Conservation (phyloP, 1,140 invertebrate genomes). For the Tetramorium alpestre region DNA sequence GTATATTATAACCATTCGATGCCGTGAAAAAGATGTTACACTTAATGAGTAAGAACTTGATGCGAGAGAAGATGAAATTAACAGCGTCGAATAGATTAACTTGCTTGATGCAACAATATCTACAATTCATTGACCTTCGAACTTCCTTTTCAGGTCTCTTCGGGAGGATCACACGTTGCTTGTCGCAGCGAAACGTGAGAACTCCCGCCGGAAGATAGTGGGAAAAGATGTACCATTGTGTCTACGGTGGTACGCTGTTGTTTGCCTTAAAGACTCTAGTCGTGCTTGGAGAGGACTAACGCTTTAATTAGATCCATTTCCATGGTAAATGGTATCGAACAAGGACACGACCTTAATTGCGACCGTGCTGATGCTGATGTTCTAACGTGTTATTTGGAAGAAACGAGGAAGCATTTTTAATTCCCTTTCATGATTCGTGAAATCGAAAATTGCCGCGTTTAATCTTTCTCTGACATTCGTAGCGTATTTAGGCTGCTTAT, state of each 20-base stretch:
- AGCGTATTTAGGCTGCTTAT: conserved; percentile 31
- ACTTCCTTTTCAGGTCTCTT: conserved; percentile 46
- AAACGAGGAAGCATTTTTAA: conserved; percentile 37
- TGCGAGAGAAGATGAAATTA: not conserved
- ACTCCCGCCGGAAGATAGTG: conserved; percentile 62
- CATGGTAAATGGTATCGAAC: conserved; percentile 77
- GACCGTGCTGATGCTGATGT: not conserved
- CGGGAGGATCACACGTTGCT: conserved; percentile 25
- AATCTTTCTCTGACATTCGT: not conserved
- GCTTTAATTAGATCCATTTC: conserved; percentile 80
- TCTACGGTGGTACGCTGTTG: conserved; percentile 12
- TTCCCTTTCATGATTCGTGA: conserved; percentile 18
- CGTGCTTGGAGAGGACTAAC: conserved; percentile 45
- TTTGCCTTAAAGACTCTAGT: conserved; percentile 37
- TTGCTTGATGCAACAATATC: conserved; percentile 47
- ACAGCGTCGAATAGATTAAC: conserved; percentile 22
- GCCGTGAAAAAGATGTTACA: not conserved
- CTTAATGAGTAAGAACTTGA: conserved; percentile 13
- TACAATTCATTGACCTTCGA: conserved; percentile 54
- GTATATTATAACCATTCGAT: conserved; percentile 3
- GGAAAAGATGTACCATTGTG: conserved; percentile 66
- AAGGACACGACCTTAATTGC: conserved; percentile 84
- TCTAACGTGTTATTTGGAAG: not conserved
- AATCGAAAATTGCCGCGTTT: not conserved
- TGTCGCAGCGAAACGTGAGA: conserved; percentile 46